phyloP scores from a whole-genome alignment of 2,113 vertebrate species.

The Rhadina sibilatrix region DNA sequence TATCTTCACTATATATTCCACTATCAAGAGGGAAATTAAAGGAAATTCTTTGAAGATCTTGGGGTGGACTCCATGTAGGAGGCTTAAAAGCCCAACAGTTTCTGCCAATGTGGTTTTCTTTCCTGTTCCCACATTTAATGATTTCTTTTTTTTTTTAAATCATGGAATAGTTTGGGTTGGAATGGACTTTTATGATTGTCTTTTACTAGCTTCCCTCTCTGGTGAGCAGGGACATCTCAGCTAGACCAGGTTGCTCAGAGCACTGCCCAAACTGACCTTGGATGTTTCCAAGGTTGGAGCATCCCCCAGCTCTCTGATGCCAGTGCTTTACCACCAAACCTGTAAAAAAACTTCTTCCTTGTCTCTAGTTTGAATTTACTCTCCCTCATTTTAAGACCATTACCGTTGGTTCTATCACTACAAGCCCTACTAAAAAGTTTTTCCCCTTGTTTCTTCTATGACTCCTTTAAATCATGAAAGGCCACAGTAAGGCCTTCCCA shows the following conservation, averaged over 20 bases:
- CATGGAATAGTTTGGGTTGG: not conserved
- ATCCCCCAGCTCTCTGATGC: not conserved
- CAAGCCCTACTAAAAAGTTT: not conserved
- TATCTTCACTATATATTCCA: not conserved
- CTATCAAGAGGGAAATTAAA: not conserved
- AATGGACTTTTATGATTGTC: not conserved
- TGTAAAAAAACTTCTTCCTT: not conserved
- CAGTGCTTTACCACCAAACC: not conserved
- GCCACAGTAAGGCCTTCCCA: not conserved
- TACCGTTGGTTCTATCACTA: not conserved
- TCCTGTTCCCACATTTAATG: not conserved
- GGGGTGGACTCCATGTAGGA: not conserved
- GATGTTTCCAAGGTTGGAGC: not conserved
- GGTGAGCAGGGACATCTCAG: not conserved
- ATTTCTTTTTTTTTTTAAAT: not conserved
- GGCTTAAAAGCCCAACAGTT: not conserved
- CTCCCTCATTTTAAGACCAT: not conserved
- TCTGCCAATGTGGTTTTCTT: not conserved
- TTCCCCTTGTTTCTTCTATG: not conserved
- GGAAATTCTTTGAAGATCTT: not conserved
- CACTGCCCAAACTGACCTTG: not conserved
- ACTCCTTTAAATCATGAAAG: not conserved
- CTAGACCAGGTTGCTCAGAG: not conserved
- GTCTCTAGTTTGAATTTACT: not conserved
- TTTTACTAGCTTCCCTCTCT: not conserved